These are phyloP conservation scores for Eptesicus fuscus DNA, from an alignment of 2,113 vertebrate genomes.

Conservation along the genomic window DNA sequence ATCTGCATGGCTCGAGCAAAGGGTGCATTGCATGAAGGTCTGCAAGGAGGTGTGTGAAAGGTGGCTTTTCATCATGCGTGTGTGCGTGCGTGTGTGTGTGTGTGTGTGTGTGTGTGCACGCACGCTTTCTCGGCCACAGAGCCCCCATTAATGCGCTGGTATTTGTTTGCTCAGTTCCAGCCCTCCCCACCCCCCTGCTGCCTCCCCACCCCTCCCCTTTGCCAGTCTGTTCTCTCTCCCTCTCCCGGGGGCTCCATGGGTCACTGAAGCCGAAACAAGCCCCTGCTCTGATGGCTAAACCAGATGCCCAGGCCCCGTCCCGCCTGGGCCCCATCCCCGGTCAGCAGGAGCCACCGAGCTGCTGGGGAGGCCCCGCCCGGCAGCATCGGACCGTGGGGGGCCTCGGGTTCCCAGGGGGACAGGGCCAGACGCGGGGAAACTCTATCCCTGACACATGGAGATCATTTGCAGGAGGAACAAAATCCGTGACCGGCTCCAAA, in stretches of 20 bases:
- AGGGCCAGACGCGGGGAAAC: slow-evolving; percentile 65
- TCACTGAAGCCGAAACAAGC: slow-evolving; percentile 67
- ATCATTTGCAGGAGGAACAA: slow-evolving; percentile 62
- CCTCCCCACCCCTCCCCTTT: neutral
- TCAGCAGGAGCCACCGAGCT: neutral
- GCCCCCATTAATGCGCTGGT: neutral
- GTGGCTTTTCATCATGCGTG: neutral
- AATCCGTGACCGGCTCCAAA: slow-evolving; percentile 62
- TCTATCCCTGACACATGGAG: slow-evolving; percentile 74
- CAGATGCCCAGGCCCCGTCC: slow-evolving; percentile 68
- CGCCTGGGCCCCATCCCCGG: neutral
- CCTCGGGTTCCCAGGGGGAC: slow-evolving; percentile 16
- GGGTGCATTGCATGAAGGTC: rapidly evolving
- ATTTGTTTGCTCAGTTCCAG: slow-evolving; percentile 11
- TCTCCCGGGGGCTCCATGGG: slow-evolving; percentile 55
- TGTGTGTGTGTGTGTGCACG: rapidly evolving
- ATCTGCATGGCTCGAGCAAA: rapidly evolving
- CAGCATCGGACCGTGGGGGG: slow-evolving; percentile 42
- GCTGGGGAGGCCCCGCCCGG: neutral
- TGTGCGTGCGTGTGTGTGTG: neutral
- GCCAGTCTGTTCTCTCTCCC: slow-evolving; percentile 27
- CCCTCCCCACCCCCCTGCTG: neutral
- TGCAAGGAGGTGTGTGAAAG: neutral
- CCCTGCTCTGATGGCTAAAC: slow-evolving; percentile 62
- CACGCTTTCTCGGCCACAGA: neutral